Evolutionary conservation across 2,113 vertebrate genomes (phyloP).

Genomic region (Rhodinocichla rosea): DNA sequence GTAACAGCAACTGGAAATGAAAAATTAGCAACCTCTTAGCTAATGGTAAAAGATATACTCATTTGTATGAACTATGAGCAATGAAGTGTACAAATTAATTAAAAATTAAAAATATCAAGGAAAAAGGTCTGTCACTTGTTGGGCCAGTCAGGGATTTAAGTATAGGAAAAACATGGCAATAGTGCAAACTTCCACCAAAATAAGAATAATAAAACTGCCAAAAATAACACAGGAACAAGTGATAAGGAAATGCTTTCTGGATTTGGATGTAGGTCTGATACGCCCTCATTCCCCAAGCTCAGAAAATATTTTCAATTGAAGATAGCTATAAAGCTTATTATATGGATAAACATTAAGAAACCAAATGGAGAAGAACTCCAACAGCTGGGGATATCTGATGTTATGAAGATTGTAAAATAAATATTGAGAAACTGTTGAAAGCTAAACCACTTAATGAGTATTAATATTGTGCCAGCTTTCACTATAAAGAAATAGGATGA

Average conservation of each 20-base stretch:
- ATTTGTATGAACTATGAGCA: not conserved
- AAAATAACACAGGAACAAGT: not conserved
- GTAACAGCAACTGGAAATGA: not conserved
- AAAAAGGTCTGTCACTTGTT: not conserved
- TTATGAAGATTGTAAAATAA: not conserved
- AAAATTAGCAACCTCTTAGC: not conserved
- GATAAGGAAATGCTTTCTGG: not conserved
- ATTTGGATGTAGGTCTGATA: not conserved
- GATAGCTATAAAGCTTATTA: not conserved
- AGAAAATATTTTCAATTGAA: not conserved
- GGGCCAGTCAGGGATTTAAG: not conserved
- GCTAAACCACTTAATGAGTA: not conserved
- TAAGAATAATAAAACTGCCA: not conserved
- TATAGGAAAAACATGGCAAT: not conserved
- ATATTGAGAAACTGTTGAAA: not conserved
- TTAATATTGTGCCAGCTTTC: not conserved
- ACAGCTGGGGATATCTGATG: not conserved
- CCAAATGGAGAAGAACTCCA: not conserved
- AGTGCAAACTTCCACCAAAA: not conserved
- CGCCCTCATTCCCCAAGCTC: not conserved
- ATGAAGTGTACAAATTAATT: not conserved
- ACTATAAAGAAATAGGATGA: not conserved
- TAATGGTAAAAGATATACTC: not conserved
- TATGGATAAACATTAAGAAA: not conserved
- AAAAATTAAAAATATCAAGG: not conserved